Evolutionary conservation across 2,797 vertebrate genomes (phyloP).

Genomic region (Argyrosomus regius): DNA sequence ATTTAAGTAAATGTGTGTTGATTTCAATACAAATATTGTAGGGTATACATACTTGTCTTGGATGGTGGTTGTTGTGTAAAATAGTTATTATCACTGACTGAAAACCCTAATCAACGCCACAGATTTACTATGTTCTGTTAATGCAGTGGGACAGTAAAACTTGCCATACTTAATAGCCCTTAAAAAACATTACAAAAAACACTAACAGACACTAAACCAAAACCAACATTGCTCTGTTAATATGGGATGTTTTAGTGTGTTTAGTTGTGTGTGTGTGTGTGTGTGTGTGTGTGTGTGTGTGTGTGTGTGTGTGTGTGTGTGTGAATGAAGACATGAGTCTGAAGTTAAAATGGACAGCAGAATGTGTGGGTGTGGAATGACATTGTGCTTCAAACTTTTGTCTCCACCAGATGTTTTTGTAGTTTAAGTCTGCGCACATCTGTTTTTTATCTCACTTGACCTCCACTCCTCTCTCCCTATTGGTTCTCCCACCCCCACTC

Average conservation of each 20-base stretch:
- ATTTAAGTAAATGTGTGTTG: background rate
- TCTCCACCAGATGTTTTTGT: conserved; percentile 66
- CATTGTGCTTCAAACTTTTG: conserved; percentile 25
- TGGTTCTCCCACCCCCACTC: conserved; percentile 13
- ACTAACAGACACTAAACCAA: background rate
- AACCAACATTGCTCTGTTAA: background rate
- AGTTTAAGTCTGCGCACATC: conserved; percentile 34
- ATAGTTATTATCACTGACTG: background rate
- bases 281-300: too few species aligned
- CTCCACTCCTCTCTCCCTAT: conserved; percentile 38
- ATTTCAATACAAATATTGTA: background rate
- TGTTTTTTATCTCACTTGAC: conserved; percentile 60
- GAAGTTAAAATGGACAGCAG: conserved; percentile 8
- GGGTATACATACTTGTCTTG: background rate
- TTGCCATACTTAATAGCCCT: too few species aligned
- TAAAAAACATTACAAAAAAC: background rate
- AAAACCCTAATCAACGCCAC: background rate
- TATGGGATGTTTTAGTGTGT: background rate
- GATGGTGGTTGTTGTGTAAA: background rate
- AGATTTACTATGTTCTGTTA: background rate
- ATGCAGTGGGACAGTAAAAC: background rate
- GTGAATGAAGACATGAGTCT: conserved; percentile 10
- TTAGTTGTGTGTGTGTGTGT: too few species aligned
- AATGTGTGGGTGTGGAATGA: conserved; percentile 40
- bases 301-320: background rate